Percentiles rank a stretch among this genome's conserved stretches.
Evolutionary conservation across 2,113 vertebrate species (phyloP).

Genomic region (Ceyx melanurus): DNA sequence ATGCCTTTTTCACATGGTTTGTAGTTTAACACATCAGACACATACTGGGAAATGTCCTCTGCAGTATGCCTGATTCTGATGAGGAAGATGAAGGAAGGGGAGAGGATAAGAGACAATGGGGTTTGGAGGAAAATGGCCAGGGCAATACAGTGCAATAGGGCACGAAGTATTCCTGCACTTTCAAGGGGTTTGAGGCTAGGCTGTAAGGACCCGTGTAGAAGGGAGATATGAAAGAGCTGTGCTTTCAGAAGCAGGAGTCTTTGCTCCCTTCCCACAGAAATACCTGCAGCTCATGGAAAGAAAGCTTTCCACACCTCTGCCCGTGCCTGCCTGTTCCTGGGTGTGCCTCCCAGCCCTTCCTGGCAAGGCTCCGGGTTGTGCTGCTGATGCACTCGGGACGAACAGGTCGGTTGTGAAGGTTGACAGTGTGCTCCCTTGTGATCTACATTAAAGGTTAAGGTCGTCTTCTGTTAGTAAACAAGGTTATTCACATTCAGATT

Average conservation of each 20-base stretch:
- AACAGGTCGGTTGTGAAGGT: not conserved
- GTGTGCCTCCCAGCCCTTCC: rapidly evolving
- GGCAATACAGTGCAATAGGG: not conserved
- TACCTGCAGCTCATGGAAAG: not conserved
- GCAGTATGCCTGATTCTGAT: not conserved
- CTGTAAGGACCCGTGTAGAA: not conserved
- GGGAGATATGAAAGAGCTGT: not conserved
- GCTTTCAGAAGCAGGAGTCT: not conserved
- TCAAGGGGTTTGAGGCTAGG: not conserved
- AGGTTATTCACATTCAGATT: not conserved
- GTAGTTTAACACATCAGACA: not conserved
- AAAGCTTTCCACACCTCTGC: not conserved
- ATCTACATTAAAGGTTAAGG: not conserved
- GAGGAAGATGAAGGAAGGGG: not conserved
- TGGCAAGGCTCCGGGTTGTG: rapidly evolving
- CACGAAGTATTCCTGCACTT: not conserved
- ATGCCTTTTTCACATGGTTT: not conserved
- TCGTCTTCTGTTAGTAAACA: not conserved
- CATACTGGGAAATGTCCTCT: not conserved
- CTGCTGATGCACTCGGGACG: not conserved
- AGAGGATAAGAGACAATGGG: not conserved
- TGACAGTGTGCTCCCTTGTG: not conserved
- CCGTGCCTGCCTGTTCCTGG: not conserved
- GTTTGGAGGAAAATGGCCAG: not conserved
- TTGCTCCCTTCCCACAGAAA: not conserved